These are phyloP conservation scores for Anthopleura sola DNA, from an alignment of 64 coral and sea anemone genomes.

Conservation along the genomic window DNA sequence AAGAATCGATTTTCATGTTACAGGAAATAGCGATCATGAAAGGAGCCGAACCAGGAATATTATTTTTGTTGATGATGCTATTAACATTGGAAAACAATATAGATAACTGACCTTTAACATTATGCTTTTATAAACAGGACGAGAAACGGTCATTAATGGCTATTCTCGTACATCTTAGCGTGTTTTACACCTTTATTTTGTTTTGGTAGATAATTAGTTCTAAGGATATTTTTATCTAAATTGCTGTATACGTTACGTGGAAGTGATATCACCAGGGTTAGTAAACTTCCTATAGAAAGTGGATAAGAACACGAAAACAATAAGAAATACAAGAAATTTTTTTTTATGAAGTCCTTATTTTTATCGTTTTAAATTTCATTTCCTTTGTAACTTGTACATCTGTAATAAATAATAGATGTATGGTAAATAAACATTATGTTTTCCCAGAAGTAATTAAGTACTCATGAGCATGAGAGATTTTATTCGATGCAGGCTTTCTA, in stretches of 20 bases:
- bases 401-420: neutral
- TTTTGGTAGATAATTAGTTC: neutral
- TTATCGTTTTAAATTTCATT: neutral
- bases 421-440: neutral
- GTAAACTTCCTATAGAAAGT: neutral
- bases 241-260: neutral
- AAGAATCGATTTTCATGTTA: neutral
- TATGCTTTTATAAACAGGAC: neutral
- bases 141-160: neutral
- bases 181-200: constrained; percentile 1
- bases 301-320: neutral
- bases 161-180: neutral
- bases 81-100: neutral
- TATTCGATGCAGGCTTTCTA: neutral
- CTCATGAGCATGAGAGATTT: neutral
- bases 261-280: neutral
- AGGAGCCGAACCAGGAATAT: neutral
- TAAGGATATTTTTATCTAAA: neutral
- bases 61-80: constrained; percentile 4
- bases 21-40: neutral
- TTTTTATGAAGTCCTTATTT: neutral
- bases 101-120: neutral
- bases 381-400: neutral
- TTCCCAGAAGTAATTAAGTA: neutral
- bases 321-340: too few species aligned